Conservation (phyloP, 2,888 invertebrate species). For the Agrenia bidenticulata region DNA sequence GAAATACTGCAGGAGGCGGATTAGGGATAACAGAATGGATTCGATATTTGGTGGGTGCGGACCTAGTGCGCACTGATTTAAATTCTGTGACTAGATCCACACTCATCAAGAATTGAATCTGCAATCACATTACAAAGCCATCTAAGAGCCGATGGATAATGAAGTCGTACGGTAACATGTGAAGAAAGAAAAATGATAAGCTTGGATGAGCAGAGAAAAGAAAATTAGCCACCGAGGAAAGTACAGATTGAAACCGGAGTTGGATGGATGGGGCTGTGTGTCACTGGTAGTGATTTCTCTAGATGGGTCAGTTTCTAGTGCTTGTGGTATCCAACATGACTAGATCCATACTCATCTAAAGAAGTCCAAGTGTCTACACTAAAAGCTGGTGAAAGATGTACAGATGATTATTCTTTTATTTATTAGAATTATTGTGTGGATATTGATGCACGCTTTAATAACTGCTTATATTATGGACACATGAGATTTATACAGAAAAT, state of each 20-base stretch:
- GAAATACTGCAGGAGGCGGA: too few species aligned
- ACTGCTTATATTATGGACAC: too few species aligned
- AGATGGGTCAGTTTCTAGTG: conserved; percentile 52
- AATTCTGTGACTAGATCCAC: conserved; percentile 81
- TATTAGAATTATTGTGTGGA: too few species aligned
- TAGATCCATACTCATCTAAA: conserved; percentile 53
- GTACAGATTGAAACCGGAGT: background rate
- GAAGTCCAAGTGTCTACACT: conserved; percentile 47
- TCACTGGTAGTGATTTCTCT: conserved; percentile 45
- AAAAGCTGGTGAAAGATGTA: background rate
- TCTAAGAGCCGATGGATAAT: too few species aligned
- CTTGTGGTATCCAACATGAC: conserved; percentile 46
- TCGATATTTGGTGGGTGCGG: conserved; percentile 71
- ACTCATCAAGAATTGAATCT: conserved; percentile 70
- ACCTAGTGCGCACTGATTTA: conserved; percentile 64
- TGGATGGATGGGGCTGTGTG: conserved; percentile 2
- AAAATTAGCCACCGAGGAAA: too few species aligned
- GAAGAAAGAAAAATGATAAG: too few species aligned
- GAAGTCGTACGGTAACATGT: too few species aligned
- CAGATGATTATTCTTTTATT: too few species aligned
- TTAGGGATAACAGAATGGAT: conserved; percentile 38
- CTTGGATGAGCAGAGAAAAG: too few species aligned
- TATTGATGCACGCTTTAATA: too few species aligned
- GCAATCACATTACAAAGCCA: conserved; percentile 4
- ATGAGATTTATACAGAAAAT: too few species aligned